Base-by-base conservation (phyloP, 2,888 invertebrate genomes). In the Eurytoma californica region DNA sequence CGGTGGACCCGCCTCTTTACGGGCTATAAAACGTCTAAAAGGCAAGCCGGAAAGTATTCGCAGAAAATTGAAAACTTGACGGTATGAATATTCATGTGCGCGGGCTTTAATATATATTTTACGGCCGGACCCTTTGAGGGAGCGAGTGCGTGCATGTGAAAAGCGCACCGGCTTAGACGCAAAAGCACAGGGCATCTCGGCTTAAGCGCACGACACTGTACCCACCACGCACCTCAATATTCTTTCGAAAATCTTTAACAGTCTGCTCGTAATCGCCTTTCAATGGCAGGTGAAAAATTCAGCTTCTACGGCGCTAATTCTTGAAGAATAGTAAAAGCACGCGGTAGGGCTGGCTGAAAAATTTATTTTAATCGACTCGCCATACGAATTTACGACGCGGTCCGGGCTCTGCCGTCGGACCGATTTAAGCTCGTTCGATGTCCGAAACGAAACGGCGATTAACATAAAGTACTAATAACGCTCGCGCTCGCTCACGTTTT, bases 391-490 rank as follows among this genome's bases (percentile, higher is more conserved):
- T 89, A 89, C 84, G 88, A 86, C 82, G 82, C 76, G 82, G 83
- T 39, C 83, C 82, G 77, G 85, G 85, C 85, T 85, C 85, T 84
- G 85, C 85, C 85, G 82, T 84, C 30, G 30, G 30, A 85, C 83
- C 87, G 84, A 87, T 88, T 88, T 86, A 88, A 87, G 85, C 83
- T 85, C 86, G 85, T 86, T 86, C 85, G 85, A 85, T 84, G 84
- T 84, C 85, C 86, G 84, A 87, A 87, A 86, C 85, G 83, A 86
- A 80, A 84, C 83, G 86, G 86, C 87, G 88, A 89, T 90, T 89
- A 90, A 86, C 89, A 89, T 90, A 89, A 90, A 90, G 88, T 88
- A 87, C 88, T 88, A 89, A 88, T 88, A 90, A 88, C 86, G 84
- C 84, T 85, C 73, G 77, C 85, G 85, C 83, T 85, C 85, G 85